These are phyloP conservation scores for Podarcis cretensis DNA, from an alignment of 2,113 vertebrate genomes.

Conservation along the genomic window DNA sequence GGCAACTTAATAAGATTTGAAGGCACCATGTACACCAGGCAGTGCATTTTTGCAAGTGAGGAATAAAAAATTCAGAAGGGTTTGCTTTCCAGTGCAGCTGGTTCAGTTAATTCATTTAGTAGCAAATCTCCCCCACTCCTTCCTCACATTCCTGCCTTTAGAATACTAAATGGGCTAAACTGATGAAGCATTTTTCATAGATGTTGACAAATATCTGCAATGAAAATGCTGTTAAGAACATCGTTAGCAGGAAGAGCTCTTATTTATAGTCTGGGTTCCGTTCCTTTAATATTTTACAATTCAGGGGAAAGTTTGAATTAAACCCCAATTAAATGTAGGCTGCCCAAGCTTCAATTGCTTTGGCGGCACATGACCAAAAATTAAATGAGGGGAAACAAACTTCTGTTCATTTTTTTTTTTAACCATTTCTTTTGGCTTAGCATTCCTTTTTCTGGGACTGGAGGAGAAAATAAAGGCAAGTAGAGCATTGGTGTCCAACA, in stretches of 20 bases:
- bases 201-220: constrained; percentile 64
- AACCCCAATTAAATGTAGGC: constrained; percentile 19
- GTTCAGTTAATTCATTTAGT: constrained; percentile 6
- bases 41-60: constrained; percentile 27
- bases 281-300: constrained; percentile 35
- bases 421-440: background rate
- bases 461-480: background rate
- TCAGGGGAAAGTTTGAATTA: constrained; percentile 3
- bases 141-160: background rate
- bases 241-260: constrained; percentile 38
- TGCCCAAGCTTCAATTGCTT: constrained; percentile 13
- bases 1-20: background rate
- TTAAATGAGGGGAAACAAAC: background rate
- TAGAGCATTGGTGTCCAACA: background rate
- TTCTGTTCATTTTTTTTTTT: background rate
- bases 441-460: background rate
- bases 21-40: background rate
- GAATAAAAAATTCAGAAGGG: background rate
- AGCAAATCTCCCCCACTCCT: background rate
- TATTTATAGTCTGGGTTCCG: constrained; percentile 44
- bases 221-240: constrained; percentile 44
- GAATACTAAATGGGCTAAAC: constrained; percentile 51
- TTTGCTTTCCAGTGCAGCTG: background rate
- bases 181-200: constrained; percentile 67
- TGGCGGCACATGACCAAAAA: background rate